Conservation (phyloP, 2,888 invertebrate genomes). For the Mimumesa dahlbomi region DNA sequence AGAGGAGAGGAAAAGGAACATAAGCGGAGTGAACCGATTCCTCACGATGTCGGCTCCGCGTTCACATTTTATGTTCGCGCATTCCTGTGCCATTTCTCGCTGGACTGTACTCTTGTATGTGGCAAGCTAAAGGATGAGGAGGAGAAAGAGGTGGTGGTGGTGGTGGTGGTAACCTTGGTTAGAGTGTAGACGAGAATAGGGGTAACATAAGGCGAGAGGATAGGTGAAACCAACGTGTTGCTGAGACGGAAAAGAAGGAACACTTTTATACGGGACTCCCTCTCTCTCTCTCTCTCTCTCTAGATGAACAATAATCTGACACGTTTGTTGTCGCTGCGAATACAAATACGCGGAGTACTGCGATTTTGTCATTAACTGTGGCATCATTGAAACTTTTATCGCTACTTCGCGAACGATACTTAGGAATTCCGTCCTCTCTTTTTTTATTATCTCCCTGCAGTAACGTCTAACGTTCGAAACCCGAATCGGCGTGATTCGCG, state of each 20-base stretch:
- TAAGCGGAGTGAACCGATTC: constrained; percentile 49
- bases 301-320: constrained; percentile 38
- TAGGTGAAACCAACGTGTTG: constrained; percentile 42
- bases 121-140: constrained; percentile 40
- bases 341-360: background rate
- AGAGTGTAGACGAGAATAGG: constrained; percentile 58
- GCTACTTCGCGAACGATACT: too few relatives aligned
- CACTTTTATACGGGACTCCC: constrained; percentile 29
- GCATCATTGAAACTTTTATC: too few relatives aligned
- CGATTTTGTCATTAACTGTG: too few relatives aligned
- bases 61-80: constrained; percentile 25
- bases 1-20: background rate
- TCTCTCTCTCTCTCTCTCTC: too few relatives aligned
- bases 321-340: background rate
- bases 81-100: constrained; percentile 46
- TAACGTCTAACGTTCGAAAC: too few relatives aligned
- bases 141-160: constrained; percentile 54
- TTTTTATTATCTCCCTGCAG: too few relatives aligned
- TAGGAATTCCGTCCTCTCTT: too few relatives aligned
- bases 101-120: constrained; percentile 38
- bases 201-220: constrained; percentile 55
- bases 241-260: constrained; percentile 29
- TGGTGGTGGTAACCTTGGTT: constrained; percentile 61
- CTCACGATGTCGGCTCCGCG: constrained; percentile 1
- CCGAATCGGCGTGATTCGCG: too few relatives aligned